phyloP scores from a whole-genome alignment of 2,113 vertebrate genomes.

The Malurus alboscapulatus region DNA sequence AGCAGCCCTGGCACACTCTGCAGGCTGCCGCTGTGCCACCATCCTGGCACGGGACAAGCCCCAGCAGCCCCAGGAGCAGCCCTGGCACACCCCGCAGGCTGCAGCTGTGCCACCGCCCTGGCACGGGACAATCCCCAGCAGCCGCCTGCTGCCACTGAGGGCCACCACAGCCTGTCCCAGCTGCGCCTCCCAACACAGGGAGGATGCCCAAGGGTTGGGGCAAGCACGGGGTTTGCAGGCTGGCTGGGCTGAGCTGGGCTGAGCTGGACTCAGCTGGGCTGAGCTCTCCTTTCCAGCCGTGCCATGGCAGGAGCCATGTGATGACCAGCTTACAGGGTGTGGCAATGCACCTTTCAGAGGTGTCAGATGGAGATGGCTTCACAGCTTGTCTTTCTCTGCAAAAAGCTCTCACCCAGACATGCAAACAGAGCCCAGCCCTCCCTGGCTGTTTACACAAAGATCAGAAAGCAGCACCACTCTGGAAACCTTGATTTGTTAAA shows the following conservation, averaged over 20 bases:
- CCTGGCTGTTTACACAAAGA: not conserved
- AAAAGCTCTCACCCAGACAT: not conserved
- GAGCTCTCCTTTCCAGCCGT: not conserved
- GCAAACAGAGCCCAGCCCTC: not conserved
- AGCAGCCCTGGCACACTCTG: not conserved
- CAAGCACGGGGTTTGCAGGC: rapidly evolving
- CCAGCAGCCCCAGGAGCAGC: rapidly evolving
- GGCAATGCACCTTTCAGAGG: not conserved
- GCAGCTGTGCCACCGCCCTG: rapidly evolving
- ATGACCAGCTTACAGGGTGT: not conserved
- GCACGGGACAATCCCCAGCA: rapidly evolving
- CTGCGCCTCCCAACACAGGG: rapidly evolving
- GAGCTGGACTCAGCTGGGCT: not conserved
- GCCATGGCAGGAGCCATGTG: not conserved
- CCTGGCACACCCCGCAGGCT: rapidly evolving
- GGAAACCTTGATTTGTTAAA: not conserved
- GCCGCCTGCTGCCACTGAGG: not conserved
- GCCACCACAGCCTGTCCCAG: not conserved
- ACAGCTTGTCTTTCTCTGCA: not conserved
- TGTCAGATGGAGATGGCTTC: not conserved
- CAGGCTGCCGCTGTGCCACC: no score
- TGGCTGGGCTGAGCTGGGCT: not conserved
- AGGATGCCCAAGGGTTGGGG: rapidly evolving
- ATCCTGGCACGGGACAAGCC: no score
- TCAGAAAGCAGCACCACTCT: not conserved